phyloP scores from a whole-genome alignment of 1,140 invertebrate species.

The Drosophila murphyi region DNA sequence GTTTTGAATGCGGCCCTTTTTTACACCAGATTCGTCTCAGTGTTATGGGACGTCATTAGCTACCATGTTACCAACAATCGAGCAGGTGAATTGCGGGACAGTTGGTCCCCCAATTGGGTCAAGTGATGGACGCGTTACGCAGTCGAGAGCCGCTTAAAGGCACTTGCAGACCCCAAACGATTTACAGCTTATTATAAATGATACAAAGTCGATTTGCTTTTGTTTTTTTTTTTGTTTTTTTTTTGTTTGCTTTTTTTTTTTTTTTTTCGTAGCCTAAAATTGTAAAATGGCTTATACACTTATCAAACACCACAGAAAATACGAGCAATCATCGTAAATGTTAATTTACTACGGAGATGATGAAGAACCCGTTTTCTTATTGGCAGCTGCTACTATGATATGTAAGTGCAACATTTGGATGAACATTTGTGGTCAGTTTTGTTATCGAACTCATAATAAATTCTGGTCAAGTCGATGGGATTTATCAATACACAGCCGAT shows the following conservation, averaged over 20 bases:
- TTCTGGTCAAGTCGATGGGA: too few species aligned
- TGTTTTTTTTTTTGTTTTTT: too few species aligned
- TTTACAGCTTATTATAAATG: slow-evolving; percentile 1
- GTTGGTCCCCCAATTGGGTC: slow-evolving; percentile 18
- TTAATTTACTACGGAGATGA: background rate
- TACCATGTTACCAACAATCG: slow-evolving; percentile 15
- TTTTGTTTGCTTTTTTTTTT: too few species aligned
- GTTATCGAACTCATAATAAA: too few species aligned
- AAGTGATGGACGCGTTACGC: slow-evolving; percentile 47
- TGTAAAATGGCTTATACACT: background rate
- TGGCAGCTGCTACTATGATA: too few species aligned
- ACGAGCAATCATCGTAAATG: background rate
- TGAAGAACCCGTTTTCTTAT: too few species aligned
- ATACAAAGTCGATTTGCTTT: background rate
- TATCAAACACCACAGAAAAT: background rate
- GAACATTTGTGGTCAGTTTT: too few species aligned
- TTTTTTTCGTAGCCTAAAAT: background rate
- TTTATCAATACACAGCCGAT: too few species aligned
- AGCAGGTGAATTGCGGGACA: slow-evolving; percentile 14
- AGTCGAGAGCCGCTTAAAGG: slow-evolving; percentile 19
- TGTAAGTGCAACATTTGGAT: too few species aligned
- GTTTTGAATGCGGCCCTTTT: slow-evolving; percentile 55
- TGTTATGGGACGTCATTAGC: slow-evolving; percentile 33
- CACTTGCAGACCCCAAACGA: slow-evolving; percentile 13
- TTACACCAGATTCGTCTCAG: slow-evolving; percentile 3